Evolutionary conservation across 2,888 invertebrate species (phyloP), one percentile per base, ranked within the genome.

Genomic region (Steinernema carpocapsae): DNA sequence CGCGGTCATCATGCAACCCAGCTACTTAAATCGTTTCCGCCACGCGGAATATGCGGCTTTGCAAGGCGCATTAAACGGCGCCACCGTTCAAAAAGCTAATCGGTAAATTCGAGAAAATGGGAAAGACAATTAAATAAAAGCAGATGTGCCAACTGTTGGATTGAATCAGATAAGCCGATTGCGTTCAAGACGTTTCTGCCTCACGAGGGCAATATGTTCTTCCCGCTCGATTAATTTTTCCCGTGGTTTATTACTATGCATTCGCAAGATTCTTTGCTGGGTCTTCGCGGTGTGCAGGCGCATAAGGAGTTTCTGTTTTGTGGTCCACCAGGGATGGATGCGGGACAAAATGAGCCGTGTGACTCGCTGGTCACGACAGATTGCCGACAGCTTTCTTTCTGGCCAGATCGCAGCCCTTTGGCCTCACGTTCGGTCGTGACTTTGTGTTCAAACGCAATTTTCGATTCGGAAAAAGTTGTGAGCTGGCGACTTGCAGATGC

Each of bases 401-500:
- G 37, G 37, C 37, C 3, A 37, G 37, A 6, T 24, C 52, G 22
- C 19, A 22, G 1, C 32, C 32, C 10, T 1, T 64, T 29, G 29
- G 64, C 64, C 7, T 32, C 64, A 19, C 64, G 32, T n/a, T 29
- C 24, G 64, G 64, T 22, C 3, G 12, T 22, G 64, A 64, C 32
- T 32, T 29, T 64, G 64, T 64, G 32, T 64, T 29, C 32, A 32
- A 64, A 64, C n/a, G 64, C 64, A 64, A 64, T 64, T 64, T 64
- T 64, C 64, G 64, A 64, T 32, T 64, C 64, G 32, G 64, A 32
- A 64, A 32, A 64, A 64, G 64, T 64, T 64, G 64, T 64, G 64
- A 64, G 64, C 64, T 6, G 37, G 37, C 37, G 37, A 37, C 37
- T 64, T 64, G 22, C 64, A 29, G 29, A 17, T 29, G 64, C 64